phyloP scores from a whole-genome alignment of 2,888 invertebrate species.

The Parnassius smintheus region DNA sequence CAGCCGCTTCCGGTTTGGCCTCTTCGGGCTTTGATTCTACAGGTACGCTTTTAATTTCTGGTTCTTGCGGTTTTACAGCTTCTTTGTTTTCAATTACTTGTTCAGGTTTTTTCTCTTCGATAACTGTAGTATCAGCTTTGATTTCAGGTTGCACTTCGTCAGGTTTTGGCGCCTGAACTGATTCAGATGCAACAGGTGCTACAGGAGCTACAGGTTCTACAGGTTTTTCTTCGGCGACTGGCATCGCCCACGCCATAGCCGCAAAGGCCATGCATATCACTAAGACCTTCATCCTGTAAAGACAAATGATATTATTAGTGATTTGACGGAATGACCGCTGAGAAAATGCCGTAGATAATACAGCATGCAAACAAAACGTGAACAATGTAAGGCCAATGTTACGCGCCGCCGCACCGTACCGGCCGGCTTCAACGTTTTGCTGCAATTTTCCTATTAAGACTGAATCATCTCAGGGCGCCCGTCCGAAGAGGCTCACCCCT shows the following conservation, averaged over 20 bases:
- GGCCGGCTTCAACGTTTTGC: slow-evolving; percentile 53
- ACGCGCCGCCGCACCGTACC: slow-evolving; percentile 49
- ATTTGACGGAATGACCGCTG: slow-evolving; percentile 46
- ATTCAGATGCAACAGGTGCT: slow-evolving; percentile 50
- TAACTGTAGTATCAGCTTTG: slow-evolving; percentile 39
- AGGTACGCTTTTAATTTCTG: slow-evolving; percentile 36
- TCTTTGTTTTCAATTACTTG: slow-evolving; percentile 40
- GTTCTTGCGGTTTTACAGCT: slow-evolving; percentile 38
- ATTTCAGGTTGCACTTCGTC: slow-evolving; percentile 42
- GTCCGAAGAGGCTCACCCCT: slow-evolving; percentile 52
- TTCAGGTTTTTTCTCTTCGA: slow-evolving; percentile 38
- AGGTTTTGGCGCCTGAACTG: slow-evolving; percentile 49
- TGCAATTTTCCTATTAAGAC: slow-evolving; percentile 76
- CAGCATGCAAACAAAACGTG: slow-evolving; percentile 68
- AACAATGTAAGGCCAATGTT: slow-evolving; percentile 77
- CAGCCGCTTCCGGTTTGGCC: slow-evolving; percentile 34
- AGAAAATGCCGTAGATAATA: slow-evolving; percentile 44
- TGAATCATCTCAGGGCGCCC: slow-evolving; percentile 69
- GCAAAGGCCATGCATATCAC: slow-evolving; percentile 81
- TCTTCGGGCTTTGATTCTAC: slow-evolving; percentile 29
- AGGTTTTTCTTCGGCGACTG: slow-evolving; percentile 78
- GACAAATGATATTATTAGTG: slow-evolving; percentile 56
- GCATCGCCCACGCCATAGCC: slow-evolving; percentile 81
- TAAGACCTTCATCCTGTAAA: slow-evolving; percentile 84
- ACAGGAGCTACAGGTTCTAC: slow-evolving; percentile 47